Base-by-base conservation (phyloP, 2,797 vertebrate species). In the Peromyscus eremicus region DNA sequence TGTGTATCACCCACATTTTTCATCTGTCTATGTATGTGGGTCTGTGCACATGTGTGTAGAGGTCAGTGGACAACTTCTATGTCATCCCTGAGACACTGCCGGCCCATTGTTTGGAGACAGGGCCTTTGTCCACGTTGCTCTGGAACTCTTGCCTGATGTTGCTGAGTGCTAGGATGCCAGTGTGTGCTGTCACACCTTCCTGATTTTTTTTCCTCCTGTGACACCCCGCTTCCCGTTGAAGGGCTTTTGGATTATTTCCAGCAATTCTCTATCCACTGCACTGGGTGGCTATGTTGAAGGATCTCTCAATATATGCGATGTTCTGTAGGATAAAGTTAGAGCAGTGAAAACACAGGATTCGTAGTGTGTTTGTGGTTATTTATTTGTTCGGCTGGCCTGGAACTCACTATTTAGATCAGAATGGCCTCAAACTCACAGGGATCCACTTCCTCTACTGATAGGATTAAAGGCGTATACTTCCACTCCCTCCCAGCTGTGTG, bases 291-390 rank as follows among this genome's bases (percentile, higher is more conserved):
- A 23, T 57, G 68, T 80, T 40, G 5, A 91, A 29, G 16, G 80
- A 46, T 84, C 75, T 95, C 84, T 62, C 25, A 62, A 57, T 11
- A 43, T 46, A 75, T n/a, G 9, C 55, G 27, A 70, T 77, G 88
- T 57, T 92, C 49, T 77, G n/a, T 60, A 49, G 60, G 60, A 71
- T 84, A 75, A 84, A 89, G 84, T 96, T 94, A 89, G 49, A 95
- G 57, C 49, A 83, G 55, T 85, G 79, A 94, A 75, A 91, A 92
- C 90, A 73, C 46, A 88, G 23, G 86, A 46, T 37, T 40, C 55
- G 55, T 25, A 60, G 34, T 60, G 80, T 82, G 55, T 37, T 14
- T n/a, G 79, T 46, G 12, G 43, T 46, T 46, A 46, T 46, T 46
- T 46, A 7, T 46, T 46, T 46, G 32, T 81, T 23, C 60, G n/a